A percentile compares a stretch with the other conserved stretches of the same genome.
Conservation (phyloP, 2,888 invertebrate species). For the Scaptomyza parva region DNA sequence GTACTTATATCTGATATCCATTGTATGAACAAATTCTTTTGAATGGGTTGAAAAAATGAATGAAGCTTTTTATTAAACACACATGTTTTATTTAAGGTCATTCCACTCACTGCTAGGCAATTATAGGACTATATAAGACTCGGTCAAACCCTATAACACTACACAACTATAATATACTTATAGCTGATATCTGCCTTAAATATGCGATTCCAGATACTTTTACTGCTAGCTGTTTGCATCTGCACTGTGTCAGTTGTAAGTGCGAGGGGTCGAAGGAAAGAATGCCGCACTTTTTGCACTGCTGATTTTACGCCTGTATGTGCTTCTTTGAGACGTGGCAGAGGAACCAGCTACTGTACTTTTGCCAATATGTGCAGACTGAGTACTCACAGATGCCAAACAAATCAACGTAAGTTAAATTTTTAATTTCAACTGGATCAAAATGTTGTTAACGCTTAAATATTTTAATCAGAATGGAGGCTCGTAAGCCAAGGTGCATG, state of each 20-base stretch:
- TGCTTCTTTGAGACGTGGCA: background rate
- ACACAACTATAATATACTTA: too few relatives aligned
- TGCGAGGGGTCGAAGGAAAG: background rate
- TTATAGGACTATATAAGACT: conserved; percentile 35
- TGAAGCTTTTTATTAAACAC: background rate
- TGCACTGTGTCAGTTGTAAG: background rate
- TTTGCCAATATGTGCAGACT: conserved; percentile 38
- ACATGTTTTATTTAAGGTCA: background rate
- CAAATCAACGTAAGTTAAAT: conserved; percentile 17
- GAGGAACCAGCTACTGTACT: conserved; percentile 15
- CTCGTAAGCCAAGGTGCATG: background rate
- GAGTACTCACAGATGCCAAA: background rate
- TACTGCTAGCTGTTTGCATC: background rate
- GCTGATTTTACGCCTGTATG: conserved; percentile 24
- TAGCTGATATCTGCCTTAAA: too few relatives aligned
- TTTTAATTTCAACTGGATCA: background rate
- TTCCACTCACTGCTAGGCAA: too few relatives aligned
- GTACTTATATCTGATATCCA: too few relatives aligned
- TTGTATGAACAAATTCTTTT: background rate
- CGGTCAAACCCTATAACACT: background rate
- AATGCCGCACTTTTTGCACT: background rate
- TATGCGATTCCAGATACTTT: conserved; percentile 27
- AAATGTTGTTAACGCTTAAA: background rate
- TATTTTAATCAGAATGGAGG: conserved; percentile 22
- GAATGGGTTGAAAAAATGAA: background rate